Evolutionary conservation across 2,113 vertebrate species (phyloP).

Genomic region (Actenoides hombroni): DNA sequence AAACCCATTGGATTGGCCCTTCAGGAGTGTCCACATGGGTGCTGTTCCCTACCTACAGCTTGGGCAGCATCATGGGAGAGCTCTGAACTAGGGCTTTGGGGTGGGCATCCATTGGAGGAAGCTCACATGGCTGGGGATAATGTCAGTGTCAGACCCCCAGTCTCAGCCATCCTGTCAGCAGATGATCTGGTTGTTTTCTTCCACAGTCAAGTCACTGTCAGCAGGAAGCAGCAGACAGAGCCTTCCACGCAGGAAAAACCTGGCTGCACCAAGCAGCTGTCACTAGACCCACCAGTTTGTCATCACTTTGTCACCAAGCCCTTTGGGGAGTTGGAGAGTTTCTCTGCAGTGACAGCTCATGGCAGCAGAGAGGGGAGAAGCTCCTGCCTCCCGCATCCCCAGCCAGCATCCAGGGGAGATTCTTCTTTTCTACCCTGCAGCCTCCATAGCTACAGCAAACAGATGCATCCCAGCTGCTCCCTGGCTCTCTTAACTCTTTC

Average conservation of each 20-base stretch:
- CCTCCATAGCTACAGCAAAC: constrained; percentile 18
- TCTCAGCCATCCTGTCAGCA: neutral
- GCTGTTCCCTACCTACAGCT: neutral
- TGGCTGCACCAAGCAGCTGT: neutral
- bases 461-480: neutral
- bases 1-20: neutral
- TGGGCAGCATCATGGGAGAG: neutral
- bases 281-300: neutral
- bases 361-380: neutral
- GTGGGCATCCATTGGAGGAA: rapidly evolving
- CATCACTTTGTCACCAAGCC: neutral
- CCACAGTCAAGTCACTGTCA: neutral
- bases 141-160: rapidly evolving
- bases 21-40: rapidly evolving
- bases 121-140: neutral
- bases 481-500: constrained; percentile 7
- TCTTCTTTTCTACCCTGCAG: neutral
- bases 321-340: neutral
- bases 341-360: neutral
- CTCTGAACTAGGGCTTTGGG: neutral
- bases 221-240: neutral
- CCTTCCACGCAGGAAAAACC: neutral
- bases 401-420: neutral
- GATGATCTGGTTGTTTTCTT: neutral
- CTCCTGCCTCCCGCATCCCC: neutral